Base-by-base conservation (phyloP, 2,113 vertebrate species). In the Alethe diademata region DNA sequence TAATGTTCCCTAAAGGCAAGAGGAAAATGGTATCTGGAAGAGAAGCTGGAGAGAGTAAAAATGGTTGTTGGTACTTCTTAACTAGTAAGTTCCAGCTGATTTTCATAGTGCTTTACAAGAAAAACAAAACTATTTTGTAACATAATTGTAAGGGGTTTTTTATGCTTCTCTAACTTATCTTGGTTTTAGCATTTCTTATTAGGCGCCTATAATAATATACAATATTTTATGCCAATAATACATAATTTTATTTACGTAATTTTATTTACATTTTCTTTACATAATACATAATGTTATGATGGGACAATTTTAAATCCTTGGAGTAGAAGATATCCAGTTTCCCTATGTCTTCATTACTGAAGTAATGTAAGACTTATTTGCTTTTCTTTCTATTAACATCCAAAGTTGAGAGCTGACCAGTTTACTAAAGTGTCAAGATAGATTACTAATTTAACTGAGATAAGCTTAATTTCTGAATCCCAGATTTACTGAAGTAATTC, bases 141-240 rank as follows among this genome's bases (percentile, higher is more conserved):
- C 12, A 38, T 20, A 85, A 40, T 25, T 38, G 35, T 14, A 88
- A 43, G 6, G 38, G 31, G n/a, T 31, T 78, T 75, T 29, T 71
- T 4, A 70, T 56, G 78, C 10, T 74, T 36, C 14, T 78, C 8
- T 28, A 51, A 36, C 3, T 28, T 23, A 56, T 6, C 23, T 86
- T 25, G 7, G 8, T 9, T 82, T 70, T 47, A 73, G 7, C 16
- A 42, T 54, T 71, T 42, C 70, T n/a, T 70, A 70, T 8, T 60
- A 42, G 33, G 31, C 1, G 1, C 5, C 5, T 25, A 14, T 10
- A 70, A 36, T 16, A 57, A 20, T 20, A 78, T 5, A 4, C 0
- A 79, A 10, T 8, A 14, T 53, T 85, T 54, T 73, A n/a, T 19
- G 8, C 2, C 20, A 17, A 35, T 19, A n/a, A 31, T 13, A 51